Percentiles rank a stretch among this genome's conserved stretches.
Evolutionary conservation across 2,113 vertebrate genomes (phyloP).

Genomic region (Antechinus stuartii): DNA sequence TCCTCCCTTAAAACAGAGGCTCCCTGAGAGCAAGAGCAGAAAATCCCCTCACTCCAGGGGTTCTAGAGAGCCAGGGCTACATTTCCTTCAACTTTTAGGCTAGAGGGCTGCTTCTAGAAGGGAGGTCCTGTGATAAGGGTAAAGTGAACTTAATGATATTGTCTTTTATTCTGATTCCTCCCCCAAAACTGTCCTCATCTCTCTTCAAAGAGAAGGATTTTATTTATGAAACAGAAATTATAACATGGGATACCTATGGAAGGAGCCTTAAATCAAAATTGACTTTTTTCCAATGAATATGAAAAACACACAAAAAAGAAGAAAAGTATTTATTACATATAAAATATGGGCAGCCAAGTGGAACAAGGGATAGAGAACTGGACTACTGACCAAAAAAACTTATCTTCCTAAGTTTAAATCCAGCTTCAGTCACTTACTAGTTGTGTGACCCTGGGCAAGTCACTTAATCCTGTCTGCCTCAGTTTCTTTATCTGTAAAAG

Average conservation of each 20-base stretch:
- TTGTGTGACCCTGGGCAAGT: too few species aligned
- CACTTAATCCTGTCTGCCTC: too few species aligned
- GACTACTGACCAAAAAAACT: too few species aligned
- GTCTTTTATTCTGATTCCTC: neutral
- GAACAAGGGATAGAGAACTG: too few species aligned
- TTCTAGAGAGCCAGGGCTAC: neutral
- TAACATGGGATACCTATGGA: neutral
- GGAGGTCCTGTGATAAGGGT: neutral
- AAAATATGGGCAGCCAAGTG: too few species aligned
- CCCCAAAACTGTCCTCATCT: neutral
- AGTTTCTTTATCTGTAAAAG: too few species aligned
- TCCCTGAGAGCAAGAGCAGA: neutral
- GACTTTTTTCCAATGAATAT: neutral
- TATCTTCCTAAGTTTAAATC: too few species aligned
- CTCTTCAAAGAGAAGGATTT: neutral
- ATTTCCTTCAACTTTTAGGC: neutral
- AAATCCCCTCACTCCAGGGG: neutral
- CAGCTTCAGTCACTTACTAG: too few species aligned
- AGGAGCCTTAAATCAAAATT: neutral
- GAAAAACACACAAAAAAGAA: neutral
- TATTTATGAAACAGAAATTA: neutral
- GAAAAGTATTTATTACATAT: neutral
- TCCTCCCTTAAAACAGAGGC: neutral
- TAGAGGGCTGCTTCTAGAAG: neutral
- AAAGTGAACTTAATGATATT: neutral